Percentiles rank a stretch among this genome's conserved stretches.
phyloP scores from a whole-genome alignment of 2,797 vertebrate species.

The Bradypodion pumilum region DNA sequence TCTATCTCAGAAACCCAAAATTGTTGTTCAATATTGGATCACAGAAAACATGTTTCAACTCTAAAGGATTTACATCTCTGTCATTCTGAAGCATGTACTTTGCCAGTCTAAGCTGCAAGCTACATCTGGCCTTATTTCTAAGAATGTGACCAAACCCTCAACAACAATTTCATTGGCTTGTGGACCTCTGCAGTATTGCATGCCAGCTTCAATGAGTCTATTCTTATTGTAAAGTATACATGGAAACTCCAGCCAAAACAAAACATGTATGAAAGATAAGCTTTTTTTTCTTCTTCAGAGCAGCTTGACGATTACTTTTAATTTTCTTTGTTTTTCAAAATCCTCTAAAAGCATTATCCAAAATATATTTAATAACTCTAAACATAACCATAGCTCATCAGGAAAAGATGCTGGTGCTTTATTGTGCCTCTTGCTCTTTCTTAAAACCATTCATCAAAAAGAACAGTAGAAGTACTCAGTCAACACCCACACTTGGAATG shows the following conservation, averaged over 20 bases:
- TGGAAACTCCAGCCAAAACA: background rate
- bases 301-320: slow-evolving; percentile 52
- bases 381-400: slow-evolving; percentile 34
- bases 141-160: background rate
- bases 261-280: slow-evolving; percentile 26
- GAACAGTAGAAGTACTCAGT: slow-evolving; percentile 14
- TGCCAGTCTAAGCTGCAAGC: background rate
- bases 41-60: background rate
- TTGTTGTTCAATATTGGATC: background rate
- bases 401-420: slow-evolving; percentile 10
- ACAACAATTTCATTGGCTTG: background rate
- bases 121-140: background rate
- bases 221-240: slow-evolving; percentile 8
- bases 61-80: background rate
- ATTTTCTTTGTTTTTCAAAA: slow-evolving; percentile 61
- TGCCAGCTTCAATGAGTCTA: slow-evolving; percentile 1
- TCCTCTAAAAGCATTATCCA: slow-evolving; percentile 59
- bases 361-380: slow-evolving; percentile 56
- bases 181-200: background rate
- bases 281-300: background rate
- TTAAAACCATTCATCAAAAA: slow-evolving; percentile 26
- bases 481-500: background rate
- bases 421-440: background rate
- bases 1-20: background rate
- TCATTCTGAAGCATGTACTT: background rate